These are phyloP conservation scores for Harpalus rufipes DNA, from an alignment of 2,888 invertebrate species.

Conservation along the genomic window DNA sequence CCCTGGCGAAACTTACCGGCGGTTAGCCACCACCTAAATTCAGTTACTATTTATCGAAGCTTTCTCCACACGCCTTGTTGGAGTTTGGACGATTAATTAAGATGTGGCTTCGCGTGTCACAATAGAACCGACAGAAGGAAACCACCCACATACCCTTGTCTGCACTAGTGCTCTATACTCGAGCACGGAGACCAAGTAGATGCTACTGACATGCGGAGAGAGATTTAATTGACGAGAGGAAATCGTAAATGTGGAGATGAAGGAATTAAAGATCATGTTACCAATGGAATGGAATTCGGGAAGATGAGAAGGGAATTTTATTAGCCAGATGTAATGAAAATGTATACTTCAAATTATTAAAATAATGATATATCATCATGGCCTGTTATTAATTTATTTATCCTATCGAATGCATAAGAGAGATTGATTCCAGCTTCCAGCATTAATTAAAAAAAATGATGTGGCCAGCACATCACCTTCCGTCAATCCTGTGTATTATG, in stretches of 20 bases:
- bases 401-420: no score
- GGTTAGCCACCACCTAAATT: constrained; percentile 12
- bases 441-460: no score
- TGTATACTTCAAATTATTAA: neutral
- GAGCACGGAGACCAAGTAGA: neutral
- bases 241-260: neutral
- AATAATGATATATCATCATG: neutral
- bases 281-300: neutral
- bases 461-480: no score
- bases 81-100: constrained; percentile 46
- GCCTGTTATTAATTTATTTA: no score
- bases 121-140: constrained; percentile 9
- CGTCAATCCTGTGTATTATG: no score
- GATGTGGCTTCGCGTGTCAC: constrained; percentile 44
- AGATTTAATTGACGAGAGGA: constrained; percentile 12
- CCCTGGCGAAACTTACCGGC: neutral
- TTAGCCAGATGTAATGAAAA: neutral
- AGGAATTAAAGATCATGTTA: neutral
- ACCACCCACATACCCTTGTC: constrained; percentile 4
- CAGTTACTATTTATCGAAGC: constrained; percentile 10
- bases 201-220: neutral
- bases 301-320: neutral
- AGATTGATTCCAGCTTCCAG: no score
- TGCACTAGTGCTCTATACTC: neutral
- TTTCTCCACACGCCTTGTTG: neutral